These are phyloP conservation scores for Poecilia gillii DNA, from an alignment of 2,797 vertebrate genomes.

Conservation along the genomic window DNA sequence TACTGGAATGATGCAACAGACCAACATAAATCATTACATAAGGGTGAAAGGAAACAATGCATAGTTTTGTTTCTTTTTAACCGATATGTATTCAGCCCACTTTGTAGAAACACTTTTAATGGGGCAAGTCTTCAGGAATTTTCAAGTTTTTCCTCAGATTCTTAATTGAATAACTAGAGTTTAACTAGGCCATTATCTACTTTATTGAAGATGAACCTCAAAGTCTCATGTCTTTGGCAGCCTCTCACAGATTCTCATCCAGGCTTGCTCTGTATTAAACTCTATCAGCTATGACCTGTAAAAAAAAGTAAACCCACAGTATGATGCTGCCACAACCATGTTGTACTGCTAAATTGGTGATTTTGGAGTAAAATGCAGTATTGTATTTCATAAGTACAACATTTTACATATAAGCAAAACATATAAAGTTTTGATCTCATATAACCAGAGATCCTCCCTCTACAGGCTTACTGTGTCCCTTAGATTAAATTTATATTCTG, in stretches of 20 bases:
- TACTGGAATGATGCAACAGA: neutral
- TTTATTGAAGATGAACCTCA: neutral
- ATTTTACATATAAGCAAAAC: neutral
- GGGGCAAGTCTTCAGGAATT: neutral
- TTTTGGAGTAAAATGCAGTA: neutral
- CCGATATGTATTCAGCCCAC: neutral
- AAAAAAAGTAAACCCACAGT: neutral
- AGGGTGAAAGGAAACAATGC: neutral
- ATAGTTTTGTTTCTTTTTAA: neutral
- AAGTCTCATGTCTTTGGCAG: neutral
- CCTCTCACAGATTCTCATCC: neutral
- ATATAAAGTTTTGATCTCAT: neutral
- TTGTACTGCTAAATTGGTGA: neutral
- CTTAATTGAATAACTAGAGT: neutral
- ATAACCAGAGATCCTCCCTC: neutral
- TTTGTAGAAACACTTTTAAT: neutral
- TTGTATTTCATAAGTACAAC: neutral
- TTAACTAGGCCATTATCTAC: neutral
- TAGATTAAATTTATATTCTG: neutral
- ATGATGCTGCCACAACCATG: neutral
- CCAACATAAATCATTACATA: neutral
- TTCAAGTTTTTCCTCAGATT: neutral
- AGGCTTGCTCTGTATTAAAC: neutral
- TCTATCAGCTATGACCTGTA: neutral
- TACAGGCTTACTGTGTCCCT: neutral